Evolutionary conservation across 2,888 invertebrate species (phyloP).

Genomic region (Amphipoea lucens): DNA sequence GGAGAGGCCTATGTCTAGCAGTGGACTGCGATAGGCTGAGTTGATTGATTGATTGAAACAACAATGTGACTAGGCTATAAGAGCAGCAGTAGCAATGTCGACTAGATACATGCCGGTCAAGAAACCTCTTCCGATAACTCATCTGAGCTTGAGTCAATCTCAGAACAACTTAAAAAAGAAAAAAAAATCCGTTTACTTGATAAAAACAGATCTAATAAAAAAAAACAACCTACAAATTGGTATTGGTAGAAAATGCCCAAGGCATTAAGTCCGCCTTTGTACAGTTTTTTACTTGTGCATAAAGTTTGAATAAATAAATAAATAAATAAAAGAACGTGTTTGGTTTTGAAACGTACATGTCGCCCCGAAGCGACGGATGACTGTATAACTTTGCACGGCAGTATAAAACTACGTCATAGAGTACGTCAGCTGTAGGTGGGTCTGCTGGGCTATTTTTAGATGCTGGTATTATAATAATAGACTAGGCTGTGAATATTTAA

Average conservation of each 20-base stretch:
- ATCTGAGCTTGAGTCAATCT: neutral
- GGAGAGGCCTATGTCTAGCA: too few relatives aligned
- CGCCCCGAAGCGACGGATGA: conserved; percentile 7
- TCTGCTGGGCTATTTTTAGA: conserved; percentile 16
- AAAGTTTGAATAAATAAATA: too few relatives aligned
- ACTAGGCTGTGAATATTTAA: neutral
- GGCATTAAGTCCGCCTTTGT: too few relatives aligned
- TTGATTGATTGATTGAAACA: too few relatives aligned
- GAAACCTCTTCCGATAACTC: neutral
- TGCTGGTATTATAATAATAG: neutral
- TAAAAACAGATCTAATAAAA: neutral
- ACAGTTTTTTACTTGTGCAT: too few relatives aligned
- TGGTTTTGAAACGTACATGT: conserved; percentile 17
- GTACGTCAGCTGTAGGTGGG: conserved; percentile 12
- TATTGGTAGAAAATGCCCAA: too few relatives aligned
- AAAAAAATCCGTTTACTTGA: too few relatives aligned
- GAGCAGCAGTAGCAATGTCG: neutral
- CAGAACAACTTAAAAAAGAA: too few relatives aligned
- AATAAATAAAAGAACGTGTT: conserved; percentile 16
- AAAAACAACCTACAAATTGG: neutral
- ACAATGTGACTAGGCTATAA: neutral
- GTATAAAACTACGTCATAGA: conserved; percentile 19
- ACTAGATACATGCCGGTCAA: neutral
- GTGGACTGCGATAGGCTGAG: too few relatives aligned
- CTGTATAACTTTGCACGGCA: conserved; percentile 12